Conservation (phyloP, 1,140 invertebrate genomes). For the Hycleus phaleratus region DNA sequence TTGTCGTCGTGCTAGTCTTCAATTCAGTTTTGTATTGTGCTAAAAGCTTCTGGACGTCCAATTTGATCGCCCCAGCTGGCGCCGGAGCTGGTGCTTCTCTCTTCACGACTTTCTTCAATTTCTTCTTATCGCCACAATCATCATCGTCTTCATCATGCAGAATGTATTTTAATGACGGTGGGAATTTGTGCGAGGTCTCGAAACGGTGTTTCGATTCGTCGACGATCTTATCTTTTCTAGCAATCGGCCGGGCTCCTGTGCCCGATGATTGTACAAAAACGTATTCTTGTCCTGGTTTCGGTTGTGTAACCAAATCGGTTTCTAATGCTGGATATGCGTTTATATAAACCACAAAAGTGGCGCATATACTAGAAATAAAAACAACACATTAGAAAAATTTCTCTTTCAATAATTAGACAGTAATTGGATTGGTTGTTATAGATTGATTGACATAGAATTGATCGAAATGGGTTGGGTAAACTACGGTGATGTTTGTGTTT, state of each 20-base stretch:
- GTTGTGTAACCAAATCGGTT: slow-evolving; percentile 27
- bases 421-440: neutral
- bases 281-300: slow-evolving; percentile 35
- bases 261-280: slow-evolving; percentile 34
- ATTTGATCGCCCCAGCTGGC: slow-evolving; percentile 37
- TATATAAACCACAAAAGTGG: neutral
- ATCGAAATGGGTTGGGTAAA: neutral
- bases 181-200: slow-evolving; percentile 39
- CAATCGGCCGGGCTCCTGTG: slow-evolving; percentile 27
- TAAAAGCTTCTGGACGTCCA: slow-evolving; percentile 33
- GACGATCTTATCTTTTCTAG: slow-evolving; percentile 32
- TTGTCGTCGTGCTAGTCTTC: slow-evolving; percentile 27
- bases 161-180: slow-evolving; percentile 28
- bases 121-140: slow-evolving; percentile 8
- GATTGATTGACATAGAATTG: neutral
- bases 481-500: neutral
- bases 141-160: slow-evolving; percentile 28
- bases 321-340: slow-evolving; percentile 9
- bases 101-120: slow-evolving; percentile 21
- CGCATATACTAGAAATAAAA: no score
- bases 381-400: neutral
- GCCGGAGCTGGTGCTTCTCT: slow-evolving; percentile 33
- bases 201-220: slow-evolving; percentile 24
- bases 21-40: slow-evolving; percentile 36
- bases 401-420: neutral